phyloP scores from a whole-genome alignment of 1,140 invertebrate species.

The Heliothis virescens region DNA sequence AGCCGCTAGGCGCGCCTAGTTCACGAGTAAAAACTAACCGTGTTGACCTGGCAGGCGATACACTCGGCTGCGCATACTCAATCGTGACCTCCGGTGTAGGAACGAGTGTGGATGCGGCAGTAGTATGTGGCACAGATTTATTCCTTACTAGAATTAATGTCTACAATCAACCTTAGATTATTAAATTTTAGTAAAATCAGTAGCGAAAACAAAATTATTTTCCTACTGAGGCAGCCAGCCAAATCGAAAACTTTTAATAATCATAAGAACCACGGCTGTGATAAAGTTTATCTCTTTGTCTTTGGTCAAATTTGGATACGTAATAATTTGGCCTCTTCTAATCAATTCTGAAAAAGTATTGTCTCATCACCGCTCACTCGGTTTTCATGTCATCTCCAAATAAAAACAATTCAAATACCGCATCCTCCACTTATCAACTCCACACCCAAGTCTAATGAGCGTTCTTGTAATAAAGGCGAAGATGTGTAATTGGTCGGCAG shows the following conservation, averaged over 20 bases:
- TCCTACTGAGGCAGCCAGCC: neutral
- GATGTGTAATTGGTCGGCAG: conserved; percentile 73
- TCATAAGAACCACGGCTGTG: neutral
- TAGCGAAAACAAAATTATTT: neutral
- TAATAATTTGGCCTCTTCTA: too few relatives aligned
- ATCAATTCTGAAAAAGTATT: too few relatives aligned
- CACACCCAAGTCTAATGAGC: conserved; percentile 67
- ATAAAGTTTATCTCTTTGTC: neutral
- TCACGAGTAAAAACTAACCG: conserved; percentile 59
- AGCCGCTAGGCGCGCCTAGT: conserved; percentile 57
- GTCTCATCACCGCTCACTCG: too few relatives aligned
- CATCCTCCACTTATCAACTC: conserved; percentile 26
- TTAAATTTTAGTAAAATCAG: neutral
- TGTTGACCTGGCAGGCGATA: conserved; percentile 76
- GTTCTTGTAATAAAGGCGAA: conserved; percentile 75
- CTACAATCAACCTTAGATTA: too few relatives aligned
- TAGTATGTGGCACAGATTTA: neutral
- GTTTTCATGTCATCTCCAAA: neutral
- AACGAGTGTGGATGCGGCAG: conserved; percentile 47
- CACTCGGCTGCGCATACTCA: conserved; percentile 72
- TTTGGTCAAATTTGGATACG: neutral
- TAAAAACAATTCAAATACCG: neutral
- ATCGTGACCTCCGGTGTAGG: conserved; percentile 52
- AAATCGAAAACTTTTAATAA: neutral
- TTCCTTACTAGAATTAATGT: too few relatives aligned